Evolutionary conservation across 2,113 vertebrate genomes (phyloP).

Genomic region (Nyctereutes procyonoides): DNA sequence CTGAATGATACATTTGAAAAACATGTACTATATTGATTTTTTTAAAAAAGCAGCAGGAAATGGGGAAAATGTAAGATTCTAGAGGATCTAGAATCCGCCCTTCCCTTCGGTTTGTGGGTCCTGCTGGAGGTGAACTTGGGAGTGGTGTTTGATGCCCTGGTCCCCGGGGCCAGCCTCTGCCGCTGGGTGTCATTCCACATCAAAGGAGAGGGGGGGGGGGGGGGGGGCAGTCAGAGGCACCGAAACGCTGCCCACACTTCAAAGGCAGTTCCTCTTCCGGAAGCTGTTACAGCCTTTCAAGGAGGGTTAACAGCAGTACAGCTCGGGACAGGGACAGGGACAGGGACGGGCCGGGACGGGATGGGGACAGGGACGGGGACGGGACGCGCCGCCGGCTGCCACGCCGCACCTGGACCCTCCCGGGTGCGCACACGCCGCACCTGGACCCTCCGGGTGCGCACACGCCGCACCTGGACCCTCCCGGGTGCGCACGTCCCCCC

Average conservation of each 20-base stretch:
- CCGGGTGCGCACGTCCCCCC: background rate
- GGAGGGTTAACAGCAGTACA: background rate
- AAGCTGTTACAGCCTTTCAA: conserved; percentile 33
- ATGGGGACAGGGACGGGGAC: too few species aligned
- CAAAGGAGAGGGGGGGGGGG: conserved; percentile 53
- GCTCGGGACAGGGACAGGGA: too few species aligned
- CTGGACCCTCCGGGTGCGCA: too few species aligned
- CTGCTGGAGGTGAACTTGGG: conserved; percentile 61
- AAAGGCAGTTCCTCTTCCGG: conserved; percentile 51
- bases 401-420: background rate
- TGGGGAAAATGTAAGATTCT: background rate
- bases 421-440: background rate
- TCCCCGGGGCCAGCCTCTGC: background rate
- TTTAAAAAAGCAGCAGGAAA: background rate
- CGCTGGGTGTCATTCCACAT: conserved; percentile 24
- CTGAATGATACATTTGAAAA: background rate
- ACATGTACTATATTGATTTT: background rate
- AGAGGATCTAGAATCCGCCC: background rate
- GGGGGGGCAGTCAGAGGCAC: background rate
- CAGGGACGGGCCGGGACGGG: too few species aligned
- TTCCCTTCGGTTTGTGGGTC: background rate
- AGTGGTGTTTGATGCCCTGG: background rate
- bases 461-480: too few species aligned
- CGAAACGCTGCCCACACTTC: conserved; percentile 60
- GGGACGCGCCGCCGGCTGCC: background rate